Base-by-base conservation (phyloP, 2,888 invertebrate genomes). In the Dione juno region DNA sequence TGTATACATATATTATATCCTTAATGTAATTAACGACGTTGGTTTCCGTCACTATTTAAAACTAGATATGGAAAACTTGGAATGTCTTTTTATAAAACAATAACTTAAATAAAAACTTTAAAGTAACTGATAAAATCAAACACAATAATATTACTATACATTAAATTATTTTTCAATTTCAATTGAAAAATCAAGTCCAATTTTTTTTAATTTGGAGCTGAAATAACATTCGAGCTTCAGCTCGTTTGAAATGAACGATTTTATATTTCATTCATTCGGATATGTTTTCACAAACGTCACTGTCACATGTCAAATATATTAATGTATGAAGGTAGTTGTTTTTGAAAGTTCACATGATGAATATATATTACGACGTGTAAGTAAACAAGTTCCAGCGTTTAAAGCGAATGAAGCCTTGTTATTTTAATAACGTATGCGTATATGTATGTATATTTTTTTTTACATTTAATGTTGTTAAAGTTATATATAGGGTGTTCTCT, bases 161-260 rank as follows among this genome's bases (percentile, higher is more conserved):
- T 57, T 57, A 37, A 16, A 57, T 57, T 57, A 57, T 57, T 37
- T 57, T 57, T 16, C 37, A 37, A 57, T 57, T 16, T 7, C 57
- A 57, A 57, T 37, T 37, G 57, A 57, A 37, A 54, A 54, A 57
- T 57, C 57, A 57, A 57, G 57, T 57, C 57, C 16, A 37, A 57
- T 37, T 37, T 3, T 16, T 16, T 37, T 57, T 37, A 37, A 57
- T 57, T 57, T 57, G 16, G 11, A 57, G 37, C 57, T 57, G 16
- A 57, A 57, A 57, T 57, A 37, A 57, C 57, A 37, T 57, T 57
- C 57, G 57, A 37, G 35, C 35, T 54, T 54, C 54, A n/a, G 16
- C 57, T 57, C 37, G 16, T 57, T 57, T 10, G 16, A 1, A 57
- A 57, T 11, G 16, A 37, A 37, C 16, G 37, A 37, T 37, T 57